Evolutionary conservation across 1,140 invertebrate genomes (phyloP), one percentile per base, ranked within the genome.

Genomic region (Colletes gigas): DNA sequence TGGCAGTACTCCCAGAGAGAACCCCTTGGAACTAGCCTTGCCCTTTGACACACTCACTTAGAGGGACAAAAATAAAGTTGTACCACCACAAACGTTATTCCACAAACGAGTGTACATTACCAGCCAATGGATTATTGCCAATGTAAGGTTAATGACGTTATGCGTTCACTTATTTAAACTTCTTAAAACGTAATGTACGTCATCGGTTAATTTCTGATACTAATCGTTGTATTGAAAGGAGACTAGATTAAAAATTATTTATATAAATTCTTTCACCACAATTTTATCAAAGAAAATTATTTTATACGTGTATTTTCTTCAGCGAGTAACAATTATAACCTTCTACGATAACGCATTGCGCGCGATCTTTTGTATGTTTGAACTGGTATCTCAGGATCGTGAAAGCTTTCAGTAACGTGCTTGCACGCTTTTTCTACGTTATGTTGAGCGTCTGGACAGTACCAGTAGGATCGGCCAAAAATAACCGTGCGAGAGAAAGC

Each of bases 21-120:
- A 77, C 62, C 78, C 47, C 77, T 73, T 77, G 80, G 73, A 84
- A 84, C 84, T 93, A 93, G 92, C 92, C 93, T 93, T 93, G 92
- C 92, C 91, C 93, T 93, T 93, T 93, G 89, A 90, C 89, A 91
- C 90, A 89, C 87, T 90, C 88, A 84, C 88, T 87, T 83, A 75
- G 65, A 63, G 63, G 52, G 76, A 88, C 83, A 82, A 87, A 91
- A 91, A 92, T 91, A 92, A 85, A 63, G 55, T 47, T 68, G 9
- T 68, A 66, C 78, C 63, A 68, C n/a, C 47, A 76, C 72, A 12
- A 60, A 50, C 21, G 30, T 41, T 52, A 63, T 81, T 81, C 30
- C 78, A 68, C 47, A 59, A 68, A 75, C 30, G 10, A 50, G 47
- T 19, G 14, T 71, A 50, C 41, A 62, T 52, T 78, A 78, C 39